Evolutionary conservation across 1,140 invertebrate species (phyloP).

Genomic region (Drosophila simulans): DNA sequence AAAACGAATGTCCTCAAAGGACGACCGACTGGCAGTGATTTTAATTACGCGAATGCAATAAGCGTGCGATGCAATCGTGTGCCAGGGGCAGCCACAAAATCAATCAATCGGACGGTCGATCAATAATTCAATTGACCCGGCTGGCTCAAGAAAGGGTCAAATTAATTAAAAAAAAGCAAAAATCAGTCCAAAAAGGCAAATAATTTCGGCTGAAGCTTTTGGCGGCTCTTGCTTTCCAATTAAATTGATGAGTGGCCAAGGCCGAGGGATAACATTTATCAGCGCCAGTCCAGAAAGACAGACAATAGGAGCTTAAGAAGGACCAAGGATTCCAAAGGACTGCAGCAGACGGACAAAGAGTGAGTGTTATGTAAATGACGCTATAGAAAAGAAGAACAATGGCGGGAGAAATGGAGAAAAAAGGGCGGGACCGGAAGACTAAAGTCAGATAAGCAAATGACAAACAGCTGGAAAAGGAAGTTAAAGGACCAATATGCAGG

Average conservation of each 20-base stretch:
- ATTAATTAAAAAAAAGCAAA: conserved; percentile 68
- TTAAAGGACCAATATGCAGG: conserved; percentile 13
- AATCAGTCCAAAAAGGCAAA: conserved; percentile 45
- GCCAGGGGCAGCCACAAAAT: conserved; percentile 36
- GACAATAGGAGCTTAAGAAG: conserved; percentile 35
- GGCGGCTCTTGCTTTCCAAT: conserved; percentile 49
- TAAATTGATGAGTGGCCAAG: conserved; percentile 67
- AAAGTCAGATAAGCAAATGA: conserved; percentile 69
- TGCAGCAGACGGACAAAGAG: conserved; percentile 30
- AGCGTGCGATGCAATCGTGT: conserved; percentile 33
- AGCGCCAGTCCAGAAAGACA: conserved; percentile 13
- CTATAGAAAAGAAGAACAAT: conserved; percentile 47
- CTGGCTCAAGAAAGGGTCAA: conserved; percentile 40
- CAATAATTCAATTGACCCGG: conserved; percentile 48
- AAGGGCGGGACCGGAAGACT: conserved; percentile 30
- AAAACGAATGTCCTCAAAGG: conserved; percentile 32
- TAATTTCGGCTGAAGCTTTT: conserved; percentile 39
- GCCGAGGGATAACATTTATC: conserved; percentile 29
- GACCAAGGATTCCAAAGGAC: conserved; percentile 30
- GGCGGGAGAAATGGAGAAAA: conserved; percentile 16
- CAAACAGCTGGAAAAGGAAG: conserved; percentile 59
- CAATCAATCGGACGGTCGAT: conserved; percentile 68
- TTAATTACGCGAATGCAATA: conserved; percentile 61
- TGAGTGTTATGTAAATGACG: conserved; percentile 58
- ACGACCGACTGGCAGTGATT: conserved; percentile 16